Evolutionary conservation across 2,797 vertebrate species (phyloP), one percentile per base, ranked within the genome.

Genomic region (Morelia viridis): DNA sequence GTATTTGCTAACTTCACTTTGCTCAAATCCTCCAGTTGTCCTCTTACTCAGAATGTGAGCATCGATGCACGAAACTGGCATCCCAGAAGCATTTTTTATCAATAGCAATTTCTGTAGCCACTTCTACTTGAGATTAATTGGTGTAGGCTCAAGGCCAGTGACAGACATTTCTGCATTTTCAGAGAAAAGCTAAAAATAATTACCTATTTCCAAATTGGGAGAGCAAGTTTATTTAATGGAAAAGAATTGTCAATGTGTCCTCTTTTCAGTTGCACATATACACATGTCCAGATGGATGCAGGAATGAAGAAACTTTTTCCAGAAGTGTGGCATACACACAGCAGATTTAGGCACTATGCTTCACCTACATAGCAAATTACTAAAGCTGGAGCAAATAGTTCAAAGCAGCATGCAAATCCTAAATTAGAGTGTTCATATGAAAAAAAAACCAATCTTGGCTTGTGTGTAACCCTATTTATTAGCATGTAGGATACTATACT

Each of bases 211-310:
- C 53, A 46, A 61, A 89, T 19, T 60, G 28, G 68, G 28, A 80
- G 41, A 53, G 56, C 4, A 24, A 80, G 76, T 80, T 80, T 80
- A 46, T 80, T 80, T 80, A 80, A 80, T 80, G 76, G 76, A n/a
- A 86, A 86, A 86, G 28, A 22, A 58, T 86, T 86, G n/a, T 86
- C 76, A 80, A 24, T 80, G 76, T 80, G 76, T 80, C 76, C 76
- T 80, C 41, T 80, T 80, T 80, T 80, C 76, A 24, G 76, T 22
- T 80, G 76, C 76, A 80, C 76, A 41, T 76, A 76, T 76, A 76
- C 35, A 76, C 68, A 53, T 76, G 17, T 80, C 76, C 76, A 46
- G 76, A 80, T 80, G 76, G 19, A 46, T 80, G 41, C 41, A 46
- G 9, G 22, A 46, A 46, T 46, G 41, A 80, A 80, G 19, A 80